Base-by-base conservation (phyloP, 2,797 vertebrate species). In the Gallinago nigripennis region DNA sequence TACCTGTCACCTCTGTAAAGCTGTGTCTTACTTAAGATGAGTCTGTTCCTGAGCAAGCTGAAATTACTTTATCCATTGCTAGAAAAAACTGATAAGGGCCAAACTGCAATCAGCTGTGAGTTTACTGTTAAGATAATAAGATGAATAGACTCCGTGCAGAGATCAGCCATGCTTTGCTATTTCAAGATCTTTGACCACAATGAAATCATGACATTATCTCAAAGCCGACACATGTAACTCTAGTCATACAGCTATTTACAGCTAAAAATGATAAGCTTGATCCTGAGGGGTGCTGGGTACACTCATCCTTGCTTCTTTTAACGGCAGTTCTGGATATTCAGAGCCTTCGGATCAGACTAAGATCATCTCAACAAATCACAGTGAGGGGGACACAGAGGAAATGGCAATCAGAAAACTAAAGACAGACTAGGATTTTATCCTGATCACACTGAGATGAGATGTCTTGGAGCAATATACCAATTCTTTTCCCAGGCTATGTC, bases 161-260 rank as follows among this genome's bases (percentile, higher is more conserved):
- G 72, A 91, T 83, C 87, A 88, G 61, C 61, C 35, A 31, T 86
- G 65, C 72, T 86, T 83, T 91, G 43, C 76, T 91, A 90, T 90
- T 90, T 85, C 76, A 86, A 83, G 79, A 56, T 93, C 83, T 94
- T 93, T 91, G 84, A 86, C 87, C 82, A 94, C 57, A 94, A 65
- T 58, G 57, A 96, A 94, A 88, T 93, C 27, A 65, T 87, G 72
- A 81, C 85, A 87, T 83, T 93, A 95, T 96, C 91, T 94, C 86
- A 92, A 92, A 91, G 89, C 70, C 1, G 20, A 91, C 86, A 91
- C 48, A 56, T 61, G 82, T 94, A 96, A 87, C 82, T 95, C 53
- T 43, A 83, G 33, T 92, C 54, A 71, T 79, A 95, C n/a, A 92
- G 84, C 65, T 91, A 93, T 88, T 89, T 93, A 86, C 61, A 91